Evolutionary conservation across 2,888 invertebrate species (phyloP).

Genomic region (Acleris laterana): DNA sequence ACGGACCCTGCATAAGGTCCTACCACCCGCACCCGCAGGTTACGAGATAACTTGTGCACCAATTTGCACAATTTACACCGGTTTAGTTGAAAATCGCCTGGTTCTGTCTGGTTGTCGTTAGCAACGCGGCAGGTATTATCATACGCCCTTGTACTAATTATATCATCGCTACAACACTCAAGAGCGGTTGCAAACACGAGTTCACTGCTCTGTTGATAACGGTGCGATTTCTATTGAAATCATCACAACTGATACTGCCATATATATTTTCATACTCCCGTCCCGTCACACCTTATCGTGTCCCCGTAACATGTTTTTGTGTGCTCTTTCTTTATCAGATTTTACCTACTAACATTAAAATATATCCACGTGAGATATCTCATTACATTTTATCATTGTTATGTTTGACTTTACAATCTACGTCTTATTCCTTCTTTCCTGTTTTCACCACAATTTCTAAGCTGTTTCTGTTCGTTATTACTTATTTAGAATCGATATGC

Average conservation of each 20-base stretch:
- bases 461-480: slow-evolving; percentile 44
- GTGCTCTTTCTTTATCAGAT: slow-evolving; percentile 63
- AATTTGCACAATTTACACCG: slow-evolving; percentile 29
- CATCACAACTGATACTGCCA: slow-evolving; percentile 27
- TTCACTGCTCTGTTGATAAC: slow-evolving; percentile 65
- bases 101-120: slow-evolving; percentile 51
- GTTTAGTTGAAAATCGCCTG: slow-evolving; percentile 33
- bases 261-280: slow-evolving; percentile 41
- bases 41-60: slow-evolving; percentile 15
- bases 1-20: too few species aligned
- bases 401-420: slow-evolving; percentile 46
- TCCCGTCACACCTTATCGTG: slow-evolving; percentile 45
- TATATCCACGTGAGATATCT: slow-evolving; percentile 57
- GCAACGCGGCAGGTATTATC: slow-evolving; percentile 59
- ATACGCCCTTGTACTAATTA: slow-evolving; percentile 66
- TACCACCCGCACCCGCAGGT: too few species aligned
- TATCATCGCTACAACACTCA: slow-evolving; percentile 59
- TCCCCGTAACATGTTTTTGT: slow-evolving; percentile 58
- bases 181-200: slow-evolving; percentile 54
- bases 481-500: slow-evolving; percentile 55
- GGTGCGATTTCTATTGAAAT: slow-evolving; percentile 33
- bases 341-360: slow-evolving; percentile 67
- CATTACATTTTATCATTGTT: slow-evolving; percentile 53
- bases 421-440: slow-evolving; percentile 52
- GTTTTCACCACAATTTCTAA: slow-evolving; percentile 41